Base-by-base conservation (phyloP, 2,888 invertebrate genomes). In the Ormyrus rosae region DNA sequence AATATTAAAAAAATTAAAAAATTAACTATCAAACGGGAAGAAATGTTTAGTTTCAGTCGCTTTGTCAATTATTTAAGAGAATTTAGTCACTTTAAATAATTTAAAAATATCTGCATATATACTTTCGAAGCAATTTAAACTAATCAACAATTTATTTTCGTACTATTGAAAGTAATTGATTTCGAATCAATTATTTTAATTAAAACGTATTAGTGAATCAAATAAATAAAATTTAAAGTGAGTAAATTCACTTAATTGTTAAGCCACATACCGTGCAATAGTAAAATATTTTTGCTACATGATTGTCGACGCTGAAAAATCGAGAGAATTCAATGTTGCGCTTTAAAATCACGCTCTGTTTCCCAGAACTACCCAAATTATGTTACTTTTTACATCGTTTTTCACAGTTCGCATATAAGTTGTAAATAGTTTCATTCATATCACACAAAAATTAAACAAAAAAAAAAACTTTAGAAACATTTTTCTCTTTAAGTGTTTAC, bases 401-500 rank as follows among this genome's bases (percentile, higher is more conserved):
- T 13, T 19, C 50, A 68, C 19, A 67, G 46, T 8, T 51, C 11
- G 2, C 34, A 13, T 51, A n/a, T 55, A 8, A 45, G 70, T 34
- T 80, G 68, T 75, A 70, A 58, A 56, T 64, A 65, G 56, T 50
- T 58, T 60, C 58, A 8, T 48, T 77, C 70, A 58, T 69, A 46
- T 51, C 6, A 53, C 11, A 9, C 3, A 34, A 34, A 34, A 34
- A 4, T 34, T 34, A 4, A 34, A 34, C 34, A 34, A 34, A 53
- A 11, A 46, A 68, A 53, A 45, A 61, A 46, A 10, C 19, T 60
- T 60, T 13, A 48, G 58, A 63, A 13, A 6, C 45, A 65, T 80
- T 80, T 68, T 79, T 73, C 46, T 79, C 58, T 55, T 72, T 73
- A 45, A 48, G 34, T 73, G 55, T 78, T 68, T 78, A 55, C 63